Conservation (phyloP, 30 jellyfish, hydroid and myxozoan genomes). For the Aurelia sp. region DNA sequence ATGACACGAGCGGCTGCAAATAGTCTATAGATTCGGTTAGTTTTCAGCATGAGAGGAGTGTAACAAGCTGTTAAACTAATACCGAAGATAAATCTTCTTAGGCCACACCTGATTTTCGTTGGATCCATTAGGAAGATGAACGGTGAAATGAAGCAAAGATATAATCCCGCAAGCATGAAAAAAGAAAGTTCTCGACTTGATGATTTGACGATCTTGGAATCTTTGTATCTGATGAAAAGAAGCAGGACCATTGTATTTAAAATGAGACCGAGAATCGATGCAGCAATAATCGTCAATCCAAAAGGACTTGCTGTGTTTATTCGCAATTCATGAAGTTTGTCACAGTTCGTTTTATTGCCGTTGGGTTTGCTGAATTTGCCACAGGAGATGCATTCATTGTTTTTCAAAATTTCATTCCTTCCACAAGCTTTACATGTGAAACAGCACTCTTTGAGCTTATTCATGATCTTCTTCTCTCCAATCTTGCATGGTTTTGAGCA, state of each 20-base stretch:
- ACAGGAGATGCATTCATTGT: slow-evolving; percentile 47
- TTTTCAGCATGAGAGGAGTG: slow-evolving; percentile 85
- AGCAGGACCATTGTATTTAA: slow-evolving; percentile 25
- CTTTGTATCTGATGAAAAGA: slow-evolving; percentile 39
- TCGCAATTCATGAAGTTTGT: slow-evolving; percentile 10
- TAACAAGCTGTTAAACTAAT: slow-evolving; percentile 78
- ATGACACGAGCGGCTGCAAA: slow-evolving; percentile 72
- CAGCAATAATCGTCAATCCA: slow-evolving; percentile 7
- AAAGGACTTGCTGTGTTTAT: neutral
- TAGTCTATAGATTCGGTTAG: slow-evolving; percentile 82
- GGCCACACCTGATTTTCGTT: slow-evolving; percentile 52
- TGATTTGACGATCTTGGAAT: slow-evolving; percentile 63
- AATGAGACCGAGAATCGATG: slow-evolving; percentile 28
- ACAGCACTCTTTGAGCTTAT: slow-evolving; percentile 41
- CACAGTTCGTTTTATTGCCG: slow-evolving; percentile 5
- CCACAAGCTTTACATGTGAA: slow-evolving; percentile 49
- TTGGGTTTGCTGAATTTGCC: slow-evolving; percentile 20
- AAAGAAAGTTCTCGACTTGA: slow-evolving; percentile 65
- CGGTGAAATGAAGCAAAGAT: slow-evolving; percentile 68
- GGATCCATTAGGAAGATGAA: slow-evolving; percentile 46
- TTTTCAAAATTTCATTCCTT: slow-evolving; percentile 17
- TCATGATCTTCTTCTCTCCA: slow-evolving; percentile 14
- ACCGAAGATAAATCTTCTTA: slow-evolving; percentile 75
- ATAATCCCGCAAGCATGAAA: slow-evolving; percentile 55
- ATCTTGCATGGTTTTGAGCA: slow-evolving; percentile 58